Evolutionary conservation across 2,888 invertebrate genomes (phyloP).

Genomic region (Pachydiplax longipennis): DNA sequence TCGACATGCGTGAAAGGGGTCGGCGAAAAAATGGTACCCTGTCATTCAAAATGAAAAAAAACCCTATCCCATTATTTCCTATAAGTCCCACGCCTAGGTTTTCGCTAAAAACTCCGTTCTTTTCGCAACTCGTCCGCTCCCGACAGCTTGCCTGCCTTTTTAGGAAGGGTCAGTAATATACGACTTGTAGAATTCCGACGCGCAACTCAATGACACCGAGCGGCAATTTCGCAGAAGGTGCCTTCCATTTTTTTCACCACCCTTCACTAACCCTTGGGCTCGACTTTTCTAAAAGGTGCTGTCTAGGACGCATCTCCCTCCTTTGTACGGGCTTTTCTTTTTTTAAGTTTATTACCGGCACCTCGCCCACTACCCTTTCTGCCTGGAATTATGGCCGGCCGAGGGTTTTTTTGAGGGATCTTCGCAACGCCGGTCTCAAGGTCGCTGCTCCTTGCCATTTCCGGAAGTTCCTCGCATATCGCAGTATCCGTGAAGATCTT

Average conservation of each 20-base stretch:
- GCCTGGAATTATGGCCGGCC: not conserved
- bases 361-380: not conserved
- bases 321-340: not conserved
- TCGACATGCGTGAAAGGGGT: not conserved
- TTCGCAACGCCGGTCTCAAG: not conserved
- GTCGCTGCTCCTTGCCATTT: not conserved
- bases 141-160: not conserved
- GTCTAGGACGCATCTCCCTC: not conserved
- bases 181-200: not conserved
- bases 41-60: not conserved
- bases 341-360: slow-evolving; percentile 10
- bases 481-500: too few species aligned
- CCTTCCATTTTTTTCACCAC: slow-evolving; percentile 4
- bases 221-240: slow-evolving; percentile 18
- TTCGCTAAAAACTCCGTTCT: not conserved
- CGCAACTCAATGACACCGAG: not conserved
- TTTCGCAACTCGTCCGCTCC: not conserved
- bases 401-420: not conserved
- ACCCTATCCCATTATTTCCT: not conserved
- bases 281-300: slow-evolving; percentile 6
- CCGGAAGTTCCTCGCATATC: not conserved
- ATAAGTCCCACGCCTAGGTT: not conserved
- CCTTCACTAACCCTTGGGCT: not conserved
- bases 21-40: not conserved
- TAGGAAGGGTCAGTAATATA: not conserved